These are phyloP conservation scores for Stenchaetothrips biformis DNA, from an alignment of 2,888 invertebrate genomes.

Conservation along the genomic window DNA sequence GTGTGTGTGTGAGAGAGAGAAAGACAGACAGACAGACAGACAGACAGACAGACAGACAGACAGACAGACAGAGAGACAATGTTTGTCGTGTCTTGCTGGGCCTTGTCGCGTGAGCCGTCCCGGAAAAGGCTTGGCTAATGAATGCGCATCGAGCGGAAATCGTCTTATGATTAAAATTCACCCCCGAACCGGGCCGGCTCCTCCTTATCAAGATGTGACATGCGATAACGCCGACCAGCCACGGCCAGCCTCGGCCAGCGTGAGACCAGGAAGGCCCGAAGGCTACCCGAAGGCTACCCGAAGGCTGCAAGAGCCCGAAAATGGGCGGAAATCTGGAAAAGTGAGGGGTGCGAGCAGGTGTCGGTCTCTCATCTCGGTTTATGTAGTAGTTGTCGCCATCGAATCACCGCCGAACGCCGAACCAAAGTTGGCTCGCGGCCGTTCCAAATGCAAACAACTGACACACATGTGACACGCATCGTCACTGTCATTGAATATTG, in stretches of 20 bases:
- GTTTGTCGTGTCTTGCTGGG: background rate
- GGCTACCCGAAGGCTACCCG: too few species aligned
- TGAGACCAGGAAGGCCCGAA: background rate
- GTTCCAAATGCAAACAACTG: too few species aligned
- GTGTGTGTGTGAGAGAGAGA: too few species aligned
- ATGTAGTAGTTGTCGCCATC: too few species aligned
- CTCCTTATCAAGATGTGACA: slow-evolving; percentile 19
- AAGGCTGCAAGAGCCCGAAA: too few species aligned
- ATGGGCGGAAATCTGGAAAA: background rate
- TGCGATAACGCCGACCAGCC: background rate
- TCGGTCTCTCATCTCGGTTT: too few species aligned
- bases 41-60: too few species aligned
- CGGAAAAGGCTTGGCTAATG: background rate
- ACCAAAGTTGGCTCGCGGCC: too few species aligned
- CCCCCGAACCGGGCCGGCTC: background rate
- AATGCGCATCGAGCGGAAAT: slow-evolving; percentile 15
- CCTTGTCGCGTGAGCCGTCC: background rate
- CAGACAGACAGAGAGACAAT: background rate
- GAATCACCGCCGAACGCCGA: too few species aligned
- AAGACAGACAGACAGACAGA: too few species aligned
- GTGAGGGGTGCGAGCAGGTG: background rate
- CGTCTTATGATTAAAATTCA: slow-evolving; percentile 19
- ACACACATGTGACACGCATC: too few species aligned
- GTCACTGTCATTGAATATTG: too few species aligned
- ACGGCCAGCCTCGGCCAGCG: background rate